These are phyloP conservation scores for Protomyctophum bolini DNA, from an alignment of 2,113 vertebrate genomes.

Conservation along the genomic window DNA sequence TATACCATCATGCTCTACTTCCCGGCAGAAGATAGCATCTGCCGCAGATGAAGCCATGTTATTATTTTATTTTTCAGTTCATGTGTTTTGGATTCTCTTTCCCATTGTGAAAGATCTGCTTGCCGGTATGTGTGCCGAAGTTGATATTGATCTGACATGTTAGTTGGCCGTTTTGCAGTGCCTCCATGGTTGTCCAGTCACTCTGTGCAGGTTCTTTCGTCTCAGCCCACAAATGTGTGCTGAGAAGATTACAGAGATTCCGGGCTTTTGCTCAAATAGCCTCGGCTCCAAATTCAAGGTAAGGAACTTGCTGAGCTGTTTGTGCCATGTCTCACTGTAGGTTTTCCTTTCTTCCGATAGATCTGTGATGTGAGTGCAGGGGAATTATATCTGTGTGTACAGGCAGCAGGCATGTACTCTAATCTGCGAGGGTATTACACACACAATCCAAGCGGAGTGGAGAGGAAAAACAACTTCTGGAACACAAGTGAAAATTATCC, in stretches of 20 bases:
- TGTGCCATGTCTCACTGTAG: neutral
- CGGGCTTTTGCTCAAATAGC: constrained; percentile 2
- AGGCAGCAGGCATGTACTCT: neutral
- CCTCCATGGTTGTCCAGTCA: neutral
- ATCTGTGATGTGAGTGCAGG: neutral
- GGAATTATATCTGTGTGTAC: constrained; percentile 4
- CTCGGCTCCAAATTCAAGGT: neutral
- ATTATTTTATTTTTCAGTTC: constrained; percentile 48
- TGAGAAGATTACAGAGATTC: constrained; percentile 14
- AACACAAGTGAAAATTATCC: neutral
- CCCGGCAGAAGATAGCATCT: constrained; percentile 60
- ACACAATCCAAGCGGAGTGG: constrained; percentile 1
- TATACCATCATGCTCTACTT: constrained; percentile 61
- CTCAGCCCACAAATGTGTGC: neutral
- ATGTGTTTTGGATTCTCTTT: constrained; percentile 42
- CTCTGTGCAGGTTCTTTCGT: neutral
- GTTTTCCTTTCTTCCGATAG: neutral
- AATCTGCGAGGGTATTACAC: neutral
- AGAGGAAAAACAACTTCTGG: neutral
- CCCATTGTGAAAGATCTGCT: constrained; percentile 32
- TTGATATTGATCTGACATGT: constrained; percentile 25
- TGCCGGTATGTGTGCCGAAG: constrained; percentile 3
- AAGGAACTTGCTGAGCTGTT: constrained; percentile 13
- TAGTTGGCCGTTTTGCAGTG: constrained; percentile 25
- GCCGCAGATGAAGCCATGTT: constrained; percentile 56